Base-by-base conservation (phyloP, 2,113 vertebrate species). In the Hemichromis elongatus region DNA sequence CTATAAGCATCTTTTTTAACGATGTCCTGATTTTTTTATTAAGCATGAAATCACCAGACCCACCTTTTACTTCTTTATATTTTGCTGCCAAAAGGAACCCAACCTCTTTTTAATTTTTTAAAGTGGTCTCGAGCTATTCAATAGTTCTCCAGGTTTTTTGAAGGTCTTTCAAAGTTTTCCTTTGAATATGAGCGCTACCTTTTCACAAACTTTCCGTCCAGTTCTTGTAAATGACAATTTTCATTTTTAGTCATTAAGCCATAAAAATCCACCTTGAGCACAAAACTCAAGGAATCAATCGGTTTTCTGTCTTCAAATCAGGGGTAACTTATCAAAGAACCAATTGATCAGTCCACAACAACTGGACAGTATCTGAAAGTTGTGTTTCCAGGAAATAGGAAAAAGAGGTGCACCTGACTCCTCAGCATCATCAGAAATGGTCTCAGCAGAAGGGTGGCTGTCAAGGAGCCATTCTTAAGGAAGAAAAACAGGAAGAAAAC, bases 361-460 rank as follows among this genome's bases (percentile, higher is more conserved):
- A 45, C 2, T 18, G 66, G 45, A 45, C 8, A 1, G 21, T 70
- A 70, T 70, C 40, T 70, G 40, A 47, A 70, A 18, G 3, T 11
- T 26, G 2, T 70, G 26, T 70, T 45, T 26, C 66, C 9, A 70
- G 5, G 66, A 70, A 7, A 28, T 18, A 3, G 40, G n/a, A 70
- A 47, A 1, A 45, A 47, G 35, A 10, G 0, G 6, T 37, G 59
- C 37, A 37, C 0, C 19, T 21, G 59, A 63, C 59, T 63, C 33
- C 28, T 35, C 9, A 61, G 28, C 57, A 35, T 61, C 9, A 61
- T 61, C 11, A 21, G 61, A 40, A 66, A 66, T 66, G 61, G 19
- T 40, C 4, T 66, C n/a, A 13, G 19, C 40, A 6, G 12, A 63
- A 63, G 6, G 33, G 0, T 37, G 61, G 6, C 3, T 21, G 19